Evolutionary conservation across 2,113 vertebrate genomes (phyloP).

Genomic region (Cranoglanis bouderius): DNA sequence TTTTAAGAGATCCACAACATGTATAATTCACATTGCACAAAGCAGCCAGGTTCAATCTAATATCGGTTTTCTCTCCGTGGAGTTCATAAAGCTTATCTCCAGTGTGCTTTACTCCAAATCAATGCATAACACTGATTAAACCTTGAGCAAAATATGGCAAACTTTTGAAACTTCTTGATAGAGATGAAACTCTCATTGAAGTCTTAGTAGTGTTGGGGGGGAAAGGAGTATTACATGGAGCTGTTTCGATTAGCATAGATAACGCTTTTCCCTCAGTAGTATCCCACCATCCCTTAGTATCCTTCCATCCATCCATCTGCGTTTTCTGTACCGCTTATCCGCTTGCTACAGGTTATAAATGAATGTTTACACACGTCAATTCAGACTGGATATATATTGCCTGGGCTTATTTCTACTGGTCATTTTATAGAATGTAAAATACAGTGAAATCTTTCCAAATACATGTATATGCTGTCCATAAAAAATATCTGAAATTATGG

Average conservation of each 20-base stretch:
- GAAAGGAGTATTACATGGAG: background rate
- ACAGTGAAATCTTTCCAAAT: too few relatives aligned
- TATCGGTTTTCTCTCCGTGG: background rate
- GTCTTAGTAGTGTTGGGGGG: background rate
- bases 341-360: too few relatives aligned
- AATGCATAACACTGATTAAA: conserved; percentile 11
- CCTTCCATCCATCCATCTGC: background rate
- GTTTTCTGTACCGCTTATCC: too few relatives aligned
- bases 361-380: background rate
- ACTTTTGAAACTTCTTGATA: background rate
- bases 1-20: background rate
- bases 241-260: background rate
- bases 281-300: background rate
- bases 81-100: background rate
- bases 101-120: background rate
- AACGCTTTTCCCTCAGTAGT: background rate
- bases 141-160: background rate
- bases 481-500: background rate
- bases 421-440: too few relatives aligned
- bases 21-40: background rate
- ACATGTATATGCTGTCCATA: background rate
- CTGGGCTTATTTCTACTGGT: too few relatives aligned
- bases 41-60: background rate
- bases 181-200: background rate
- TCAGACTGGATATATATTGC: background rate